Percentiles rank a stretch among this genome's conserved stretches.
These are phyloP conservation scores for Tenualosa thibaudeaui DNA, from an alignment of 2,797 vertebrate genomes.

Conservation along the genomic window DNA sequence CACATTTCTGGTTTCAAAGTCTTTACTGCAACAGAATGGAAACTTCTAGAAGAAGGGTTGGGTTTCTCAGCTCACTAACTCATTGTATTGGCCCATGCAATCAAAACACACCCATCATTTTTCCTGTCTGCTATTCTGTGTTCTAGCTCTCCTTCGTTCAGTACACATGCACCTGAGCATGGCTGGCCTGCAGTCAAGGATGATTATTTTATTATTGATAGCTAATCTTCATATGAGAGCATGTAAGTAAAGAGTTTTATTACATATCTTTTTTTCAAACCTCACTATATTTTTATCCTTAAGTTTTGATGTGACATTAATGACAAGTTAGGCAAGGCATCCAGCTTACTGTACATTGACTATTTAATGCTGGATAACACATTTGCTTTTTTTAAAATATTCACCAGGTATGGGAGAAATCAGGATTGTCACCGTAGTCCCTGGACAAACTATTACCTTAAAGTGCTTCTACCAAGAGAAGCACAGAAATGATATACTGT, in stretches of 20 bases:
- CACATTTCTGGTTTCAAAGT: conserved; percentile 2
- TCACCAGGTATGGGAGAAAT: too few relatives aligned
- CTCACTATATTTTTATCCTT: too few relatives aligned
- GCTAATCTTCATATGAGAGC: background rate
- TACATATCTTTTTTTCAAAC: too few relatives aligned
- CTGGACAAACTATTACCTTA: background rate
- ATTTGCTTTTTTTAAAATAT: too few relatives aligned
- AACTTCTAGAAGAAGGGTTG: background rate
- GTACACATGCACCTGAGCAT: background rate
- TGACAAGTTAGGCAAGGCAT: too few relatives aligned
- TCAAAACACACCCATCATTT: background rate
- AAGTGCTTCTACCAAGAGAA: background rate
- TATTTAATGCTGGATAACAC: too few relatives aligned
- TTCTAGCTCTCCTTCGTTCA: background rate
- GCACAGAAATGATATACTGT: background rate
- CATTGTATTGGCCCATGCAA: background rate
- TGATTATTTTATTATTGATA: background rate
- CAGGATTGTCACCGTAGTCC: background rate
- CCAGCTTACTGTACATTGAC: too few relatives aligned
- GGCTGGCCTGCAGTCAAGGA: background rate
- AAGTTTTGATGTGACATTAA: too few relatives aligned
- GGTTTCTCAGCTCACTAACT: background rate
- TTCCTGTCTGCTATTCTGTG: background rate
- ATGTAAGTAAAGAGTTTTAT: background rate
- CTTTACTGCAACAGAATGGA: background rate